Evolutionary conservation across 2,797 vertebrate genomes (phyloP).

Genomic region (Helicolenus hilgendorfi): DNA sequence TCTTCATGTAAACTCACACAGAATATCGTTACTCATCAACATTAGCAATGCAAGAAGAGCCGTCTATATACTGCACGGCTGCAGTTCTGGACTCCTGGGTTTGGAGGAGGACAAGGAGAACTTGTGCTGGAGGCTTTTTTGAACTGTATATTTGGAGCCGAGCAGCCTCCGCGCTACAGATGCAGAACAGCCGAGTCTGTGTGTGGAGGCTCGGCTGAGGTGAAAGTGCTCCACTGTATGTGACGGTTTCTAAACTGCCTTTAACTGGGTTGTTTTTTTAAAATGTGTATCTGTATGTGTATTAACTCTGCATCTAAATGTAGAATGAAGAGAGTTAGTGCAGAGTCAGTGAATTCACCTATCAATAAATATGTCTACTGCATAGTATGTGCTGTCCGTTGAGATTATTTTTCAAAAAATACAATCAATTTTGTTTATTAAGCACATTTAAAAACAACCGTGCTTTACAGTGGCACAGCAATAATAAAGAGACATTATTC

Average conservation of each 20-base stretch:
- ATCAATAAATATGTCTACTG: constrained; percentile 48
- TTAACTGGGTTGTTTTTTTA: constrained; percentile 28
- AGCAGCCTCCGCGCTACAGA: constrained; percentile 40
- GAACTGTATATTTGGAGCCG: constrained; percentile 74
- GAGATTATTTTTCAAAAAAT: background rate
- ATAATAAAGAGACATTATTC: too few relatives aligned
- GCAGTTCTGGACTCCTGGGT: constrained; percentile 23
- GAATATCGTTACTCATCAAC: constrained; percentile 68
- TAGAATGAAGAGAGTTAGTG: constrained; percentile 22
- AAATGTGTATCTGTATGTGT: constrained; percentile 38
- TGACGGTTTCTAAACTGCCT: constrained; percentile 51
- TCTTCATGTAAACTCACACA: background rate
- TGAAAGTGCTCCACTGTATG: constrained; percentile 72
- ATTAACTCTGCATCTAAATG: constrained; percentile 46
- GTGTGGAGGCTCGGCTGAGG: constrained; percentile 42
- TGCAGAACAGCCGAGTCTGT: constrained; percentile 77
- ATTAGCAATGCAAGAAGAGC: constrained; percentile 60
- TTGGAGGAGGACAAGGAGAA: constrained; percentile 72
- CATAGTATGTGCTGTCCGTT: background rate
- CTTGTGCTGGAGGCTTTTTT: constrained; percentile 73
- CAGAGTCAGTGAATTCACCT: constrained; percentile 20
- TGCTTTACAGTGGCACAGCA: too few relatives aligned
- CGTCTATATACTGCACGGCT: background rate
- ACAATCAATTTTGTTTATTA: too few relatives aligned
- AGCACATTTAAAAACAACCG: too few relatives aligned